phyloP scores from a whole-genome alignment of 2,888 invertebrate species.

The Chrysotoxum bicinctum region DNA sequence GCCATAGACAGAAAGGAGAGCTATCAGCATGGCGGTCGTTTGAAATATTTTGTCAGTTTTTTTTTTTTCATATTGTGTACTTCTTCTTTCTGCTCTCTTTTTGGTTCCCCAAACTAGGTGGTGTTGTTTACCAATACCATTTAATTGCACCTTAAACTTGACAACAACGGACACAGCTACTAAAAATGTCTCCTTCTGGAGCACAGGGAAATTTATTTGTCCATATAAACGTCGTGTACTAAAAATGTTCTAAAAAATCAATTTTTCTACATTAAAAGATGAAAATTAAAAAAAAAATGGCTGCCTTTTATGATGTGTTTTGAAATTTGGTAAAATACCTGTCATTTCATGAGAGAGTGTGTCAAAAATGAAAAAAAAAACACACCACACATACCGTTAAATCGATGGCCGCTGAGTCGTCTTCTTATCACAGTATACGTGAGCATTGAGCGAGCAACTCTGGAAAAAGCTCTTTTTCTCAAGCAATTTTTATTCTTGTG shows the following conservation, averaged over 20 bases:
- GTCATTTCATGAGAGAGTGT: background rate
- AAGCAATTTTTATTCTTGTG: background rate
- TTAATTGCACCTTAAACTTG: conserved; percentile 25
- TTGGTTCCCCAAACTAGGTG: background rate
- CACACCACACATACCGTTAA: conserved; percentile 20
- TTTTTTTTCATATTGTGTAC: background rate
- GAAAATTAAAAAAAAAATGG: conserved; percentile 12
- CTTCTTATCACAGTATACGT: conserved; percentile 13
- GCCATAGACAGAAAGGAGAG: conserved; percentile 63
- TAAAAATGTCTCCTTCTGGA: background rate
- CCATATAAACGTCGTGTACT: background rate
- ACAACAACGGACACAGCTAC: background rate
- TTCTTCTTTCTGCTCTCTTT: background rate
- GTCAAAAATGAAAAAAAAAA: conserved; percentile 1
- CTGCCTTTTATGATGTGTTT: conserved; percentile 14
- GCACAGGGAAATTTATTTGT: no score
- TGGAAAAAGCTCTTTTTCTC: conserved; percentile 44
- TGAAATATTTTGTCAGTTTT: conserved; percentile 4
- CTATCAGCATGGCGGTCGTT: conserved; percentile 46
- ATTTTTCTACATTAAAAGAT: background rate
- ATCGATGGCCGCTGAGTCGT: conserved; percentile 1
- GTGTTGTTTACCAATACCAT: background rate
- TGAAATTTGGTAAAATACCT: background rate
- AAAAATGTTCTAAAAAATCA: conserved; percentile 12
- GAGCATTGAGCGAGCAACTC: conserved; percentile 8